phyloP scores from a whole-genome alignment of 2,797 vertebrate species.

The Orientallactaga sibirica region DNA sequence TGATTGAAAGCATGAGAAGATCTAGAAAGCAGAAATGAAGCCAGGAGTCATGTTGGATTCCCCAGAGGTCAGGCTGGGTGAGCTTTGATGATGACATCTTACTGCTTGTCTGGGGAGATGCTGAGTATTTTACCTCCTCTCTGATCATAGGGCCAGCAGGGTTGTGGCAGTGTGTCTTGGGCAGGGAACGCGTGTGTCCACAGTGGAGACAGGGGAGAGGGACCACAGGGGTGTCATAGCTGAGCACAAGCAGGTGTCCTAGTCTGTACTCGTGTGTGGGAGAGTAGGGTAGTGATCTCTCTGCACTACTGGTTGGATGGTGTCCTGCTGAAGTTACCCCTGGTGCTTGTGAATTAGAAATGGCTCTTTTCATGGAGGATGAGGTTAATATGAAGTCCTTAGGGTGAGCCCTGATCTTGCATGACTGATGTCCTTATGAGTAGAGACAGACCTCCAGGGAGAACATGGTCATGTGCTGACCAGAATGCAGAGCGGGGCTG shows the following conservation, averaged over 20 bases:
- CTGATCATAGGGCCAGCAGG: neutral
- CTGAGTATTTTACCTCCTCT: neutral
- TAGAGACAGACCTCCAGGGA: neutral
- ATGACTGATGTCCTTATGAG: no score
- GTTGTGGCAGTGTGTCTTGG: accelerated
- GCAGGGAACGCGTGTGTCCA: neutral
- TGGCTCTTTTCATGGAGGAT: neutral
- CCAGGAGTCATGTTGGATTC: accelerated
- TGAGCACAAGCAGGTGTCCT: accelerated
- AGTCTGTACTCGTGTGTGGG: accelerated
- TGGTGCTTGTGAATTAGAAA: neutral
- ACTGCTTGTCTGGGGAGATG: constrained; percentile 46
- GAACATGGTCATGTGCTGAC: accelerated
- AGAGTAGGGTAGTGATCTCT: neutral
- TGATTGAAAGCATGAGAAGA: neutral
- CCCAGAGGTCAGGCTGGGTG: neutral
- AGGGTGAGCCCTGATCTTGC: neutral
- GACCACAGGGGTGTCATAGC: no score
- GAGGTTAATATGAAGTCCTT: neutral
- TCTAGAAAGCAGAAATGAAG: neutral
- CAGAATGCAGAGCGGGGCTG: neutral
- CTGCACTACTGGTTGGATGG: neutral
- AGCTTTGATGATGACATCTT: accelerated
- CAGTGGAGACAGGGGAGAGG: neutral
- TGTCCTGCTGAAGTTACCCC: accelerated